phyloP scores from a whole-genome alignment of 1,140 invertebrate genomes.

The Conus ventricosus region DNA sequence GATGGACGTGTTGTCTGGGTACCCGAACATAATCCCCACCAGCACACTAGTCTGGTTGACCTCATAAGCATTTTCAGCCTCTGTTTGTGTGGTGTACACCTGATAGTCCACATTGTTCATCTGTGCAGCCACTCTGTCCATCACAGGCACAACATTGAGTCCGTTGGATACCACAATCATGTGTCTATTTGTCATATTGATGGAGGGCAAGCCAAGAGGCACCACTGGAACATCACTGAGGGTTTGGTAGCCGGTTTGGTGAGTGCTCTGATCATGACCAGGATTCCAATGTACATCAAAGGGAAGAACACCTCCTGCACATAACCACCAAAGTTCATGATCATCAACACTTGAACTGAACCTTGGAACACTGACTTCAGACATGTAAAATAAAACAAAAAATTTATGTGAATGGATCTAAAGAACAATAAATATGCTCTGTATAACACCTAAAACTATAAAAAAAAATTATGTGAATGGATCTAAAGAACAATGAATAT shows the following conservation, averaged over 20 bases:
- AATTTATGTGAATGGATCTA: background rate
- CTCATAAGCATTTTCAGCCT: conserved; percentile 43
- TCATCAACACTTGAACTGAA: background rate
- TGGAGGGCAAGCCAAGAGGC: conserved; percentile 16
- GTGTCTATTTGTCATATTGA: conserved; percentile 28
- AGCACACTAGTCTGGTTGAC: background rate
- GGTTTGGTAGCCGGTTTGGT: conserved; percentile 45
- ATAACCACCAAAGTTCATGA: conserved; percentile 5
- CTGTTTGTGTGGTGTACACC: conserved; percentile 38
- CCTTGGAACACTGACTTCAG: background rate
- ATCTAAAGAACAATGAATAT: background rate
- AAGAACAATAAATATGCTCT: too few species aligned
- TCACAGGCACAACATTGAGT: conserved; percentile 39
- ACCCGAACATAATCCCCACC: conserved; percentile 43
- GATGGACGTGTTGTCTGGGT: background rate
- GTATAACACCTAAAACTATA: too few species aligned
- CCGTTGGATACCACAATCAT: conserved; percentile 47
- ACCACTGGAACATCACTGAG: conserved; percentile 41
- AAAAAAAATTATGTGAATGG: background rate
- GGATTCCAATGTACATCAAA: conserved; percentile 58
- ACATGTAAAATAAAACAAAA: background rate
- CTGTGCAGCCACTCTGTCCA: conserved; percentile 38
- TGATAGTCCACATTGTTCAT: conserved; percentile 31
- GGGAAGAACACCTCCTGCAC: conserved; percentile 63
- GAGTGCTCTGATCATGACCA: conserved; percentile 53